Evolutionary conservation across 2,113 vertebrate species (phyloP).

Genomic region (Catharus bicknelli): DNA sequence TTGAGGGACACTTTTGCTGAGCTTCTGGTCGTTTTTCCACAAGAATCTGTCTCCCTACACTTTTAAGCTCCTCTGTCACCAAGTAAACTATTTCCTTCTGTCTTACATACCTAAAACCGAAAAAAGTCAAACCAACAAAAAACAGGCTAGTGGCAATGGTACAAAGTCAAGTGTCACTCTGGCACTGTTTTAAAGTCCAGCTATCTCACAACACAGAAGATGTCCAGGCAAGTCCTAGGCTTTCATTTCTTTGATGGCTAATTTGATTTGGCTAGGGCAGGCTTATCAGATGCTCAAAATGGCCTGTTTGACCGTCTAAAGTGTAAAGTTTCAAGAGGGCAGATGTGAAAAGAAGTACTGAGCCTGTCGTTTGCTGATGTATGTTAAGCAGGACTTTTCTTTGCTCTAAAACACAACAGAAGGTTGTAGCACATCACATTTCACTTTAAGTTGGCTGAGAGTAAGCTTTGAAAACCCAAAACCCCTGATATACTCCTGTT

Average conservation of each 20-base stretch:
- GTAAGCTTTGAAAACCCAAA: neutral
- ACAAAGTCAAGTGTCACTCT: neutral
- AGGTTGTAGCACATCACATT: neutral
- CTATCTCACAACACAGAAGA: neutral
- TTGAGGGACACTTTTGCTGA: neutral
- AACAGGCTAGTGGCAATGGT: neutral
- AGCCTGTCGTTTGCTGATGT: conserved; percentile 5
- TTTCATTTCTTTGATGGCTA: conserved; percentile 7
- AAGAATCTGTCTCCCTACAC: neutral
- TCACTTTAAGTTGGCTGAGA: conserved; percentile 2
- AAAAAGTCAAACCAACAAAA: neutral
- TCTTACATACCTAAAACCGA: neutral
- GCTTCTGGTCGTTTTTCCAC: neutral
- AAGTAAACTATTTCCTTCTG: neutral
- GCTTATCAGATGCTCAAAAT: conserved; percentile 12
- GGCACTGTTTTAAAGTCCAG: neutral
- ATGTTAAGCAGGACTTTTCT: neutral
- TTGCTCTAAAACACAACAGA: neutral
- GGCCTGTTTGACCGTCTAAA: neutral
- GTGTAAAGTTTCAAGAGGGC: neutral
- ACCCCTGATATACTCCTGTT: neutral
- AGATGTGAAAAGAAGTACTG: neutral
- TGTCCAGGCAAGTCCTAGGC: neutral
- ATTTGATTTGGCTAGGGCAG: neutral
- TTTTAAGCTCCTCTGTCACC: neutral